Base-by-base conservation (phyloP, 2,888 invertebrate genomes). In the Orthosia incerta region DNA sequence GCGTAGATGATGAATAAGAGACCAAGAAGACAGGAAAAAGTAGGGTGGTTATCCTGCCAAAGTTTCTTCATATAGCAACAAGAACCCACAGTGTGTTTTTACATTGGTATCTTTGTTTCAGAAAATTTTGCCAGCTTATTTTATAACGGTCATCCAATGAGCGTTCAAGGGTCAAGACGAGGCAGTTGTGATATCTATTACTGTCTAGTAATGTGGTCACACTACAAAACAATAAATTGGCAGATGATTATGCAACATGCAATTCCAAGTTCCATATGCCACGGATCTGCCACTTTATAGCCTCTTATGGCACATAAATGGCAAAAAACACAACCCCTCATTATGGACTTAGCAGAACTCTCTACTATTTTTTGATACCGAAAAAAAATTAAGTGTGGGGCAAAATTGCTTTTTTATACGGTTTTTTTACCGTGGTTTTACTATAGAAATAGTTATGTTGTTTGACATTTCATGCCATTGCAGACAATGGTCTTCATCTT, bases 191-290 rank as follows among this genome's bases (percentile, higher is more conserved):
- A 39, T 39, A 39, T 39, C 39, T 9, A 39, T 9, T 9, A 16
- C 23, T 23, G 15, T 55, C 15, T 23, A 20, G 55, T n/a, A 48
- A 11, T 48, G 9, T 85, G 78, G 89, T 83, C 78, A 83, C 82
- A 80, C 86, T 83, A 86, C 62, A 31, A 71, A 76, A 83, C 73
- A 86, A 85, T 39, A 39, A 9, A 39, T 87, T 77, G 76, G 70
- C 78, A 74, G 82, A 77, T 56, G 55, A 76, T 82, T 82, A 76
- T 74, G 65, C 50, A 74, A 69, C 71, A 71, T 84, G 79, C 87
- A 89, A 88, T 87, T 80, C 75, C 31, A 20, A 84, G 89, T 88
- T 86, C 91, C 91, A 91, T 93, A 93, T 91, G 90, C 64, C 80
- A 81, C 80, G 88, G 62, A 77, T 64, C 70, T 64, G 88, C 90